phyloP scores from a whole-genome alignment of 2,797 vertebrate genomes.

The Ispidina picta region DNA sequence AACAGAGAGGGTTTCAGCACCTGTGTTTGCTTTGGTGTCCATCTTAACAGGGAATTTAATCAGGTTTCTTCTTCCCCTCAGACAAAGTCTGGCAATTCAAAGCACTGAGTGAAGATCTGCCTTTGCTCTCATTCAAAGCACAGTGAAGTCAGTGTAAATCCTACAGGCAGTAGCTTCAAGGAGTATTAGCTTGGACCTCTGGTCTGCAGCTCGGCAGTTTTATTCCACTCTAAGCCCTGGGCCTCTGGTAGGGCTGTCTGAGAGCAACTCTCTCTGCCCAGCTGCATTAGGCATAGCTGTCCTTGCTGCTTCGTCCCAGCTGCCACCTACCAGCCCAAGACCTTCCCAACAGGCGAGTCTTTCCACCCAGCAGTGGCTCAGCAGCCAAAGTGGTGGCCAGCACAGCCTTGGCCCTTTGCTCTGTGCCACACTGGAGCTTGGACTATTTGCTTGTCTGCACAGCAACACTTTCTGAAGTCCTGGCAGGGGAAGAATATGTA shows the following conservation, averaged over 20 bases:
- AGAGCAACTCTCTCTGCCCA: neutral
- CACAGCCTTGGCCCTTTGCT: neutral
- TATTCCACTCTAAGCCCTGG: neutral
- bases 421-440: neutral
- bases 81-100: neutral
- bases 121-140: neutral
- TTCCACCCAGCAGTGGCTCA: rapidly evolving
- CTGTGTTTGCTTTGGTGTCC: neutral
- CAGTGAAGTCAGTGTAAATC: neutral
- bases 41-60: neutral
- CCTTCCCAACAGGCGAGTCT: neutral
- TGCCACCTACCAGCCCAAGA: neutral
- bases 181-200: neutral
- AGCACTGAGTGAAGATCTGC: neutral
- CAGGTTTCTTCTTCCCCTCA: neutral
- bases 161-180: neutral
- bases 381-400: neutral
- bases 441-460: neutral
- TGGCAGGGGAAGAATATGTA: neutral
- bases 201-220: neutral
- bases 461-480: slow-evolving; percentile 6
- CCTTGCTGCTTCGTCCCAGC: neutral
- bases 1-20: neutral
- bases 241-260: neutral
- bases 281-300: neutral